phyloP scores from a whole-genome alignment of 2,888 invertebrate genomes.

The Adelognathus sp. region DNA sequence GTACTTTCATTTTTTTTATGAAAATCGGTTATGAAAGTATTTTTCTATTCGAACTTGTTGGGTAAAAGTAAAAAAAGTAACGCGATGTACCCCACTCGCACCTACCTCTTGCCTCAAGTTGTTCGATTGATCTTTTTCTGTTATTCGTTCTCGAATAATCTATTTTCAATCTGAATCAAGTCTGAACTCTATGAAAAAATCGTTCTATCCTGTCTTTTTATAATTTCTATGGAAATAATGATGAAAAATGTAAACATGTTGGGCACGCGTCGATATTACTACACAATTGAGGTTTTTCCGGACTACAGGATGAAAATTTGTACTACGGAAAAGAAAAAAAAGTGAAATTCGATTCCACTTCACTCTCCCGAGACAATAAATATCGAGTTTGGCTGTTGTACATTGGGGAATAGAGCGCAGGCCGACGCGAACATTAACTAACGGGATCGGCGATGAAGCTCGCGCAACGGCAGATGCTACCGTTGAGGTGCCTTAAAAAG shows the following conservation, averaged over 20 bases:
- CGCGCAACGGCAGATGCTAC: constrained; percentile 56
- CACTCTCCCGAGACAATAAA: constrained; percentile 34
- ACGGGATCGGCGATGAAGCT: constrained; percentile 7
- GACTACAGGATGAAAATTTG: constrained; percentile 13
- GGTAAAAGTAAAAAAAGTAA: no score
- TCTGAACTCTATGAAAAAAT: no score
- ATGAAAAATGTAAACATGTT: not conserved
- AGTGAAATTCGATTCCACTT: constrained; percentile 42
- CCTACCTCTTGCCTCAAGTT: no score
- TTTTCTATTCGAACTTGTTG: no score
- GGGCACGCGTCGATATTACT: not conserved
- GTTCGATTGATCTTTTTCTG: no score
- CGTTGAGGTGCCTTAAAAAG: constrained; percentile 54
- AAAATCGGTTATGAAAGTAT: no score
- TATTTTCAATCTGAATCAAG: no score
- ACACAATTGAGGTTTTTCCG: not conserved
- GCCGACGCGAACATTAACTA: constrained; percentile 47
- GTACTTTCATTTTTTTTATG: no score
- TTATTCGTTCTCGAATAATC: no score
- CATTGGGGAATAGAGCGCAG: not conserved
- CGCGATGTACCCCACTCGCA: no score
- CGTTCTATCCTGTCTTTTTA: no score
- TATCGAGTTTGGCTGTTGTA: constrained; percentile 8
- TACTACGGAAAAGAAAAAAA: constrained; percentile 15
- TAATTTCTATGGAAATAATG: no score